Percentiles rank a stretch among this genome's conserved stretches.
phyloP scores from a whole-genome alignment of 2,113 vertebrate species.

The Athene noctua region DNA sequence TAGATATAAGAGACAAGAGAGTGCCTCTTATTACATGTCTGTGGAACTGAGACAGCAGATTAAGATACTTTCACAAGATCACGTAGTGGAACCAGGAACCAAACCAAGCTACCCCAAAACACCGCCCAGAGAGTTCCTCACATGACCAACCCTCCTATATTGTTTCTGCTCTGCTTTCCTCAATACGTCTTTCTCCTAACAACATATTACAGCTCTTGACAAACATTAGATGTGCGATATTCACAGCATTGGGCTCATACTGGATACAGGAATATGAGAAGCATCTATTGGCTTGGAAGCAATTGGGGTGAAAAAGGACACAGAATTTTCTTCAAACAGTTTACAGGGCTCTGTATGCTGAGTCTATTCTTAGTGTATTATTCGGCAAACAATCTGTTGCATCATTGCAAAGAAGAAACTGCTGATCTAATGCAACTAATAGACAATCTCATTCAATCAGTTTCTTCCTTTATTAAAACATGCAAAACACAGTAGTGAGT shows the following conservation, averaged over 20 bases:
- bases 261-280: slow-evolving; percentile 27
- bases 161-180: not conserved
- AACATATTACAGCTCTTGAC: not conserved
- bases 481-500: slow-evolving; percentile 7
- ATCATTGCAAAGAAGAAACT: slow-evolving; percentile 23
- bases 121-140: not conserved
- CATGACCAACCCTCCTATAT: not conserved
- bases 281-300: slow-evolving; percentile 38
- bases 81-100: not conserved
- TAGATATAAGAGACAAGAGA: not conserved
- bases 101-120: not conserved
- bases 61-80: not conserved
- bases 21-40: not conserved
- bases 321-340: not conserved
- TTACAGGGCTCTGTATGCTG: not conserved
- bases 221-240: not conserved
- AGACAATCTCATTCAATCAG: slow-evolving; percentile 16
- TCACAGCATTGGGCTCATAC: not conserved
- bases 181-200: not conserved
- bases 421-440: slow-evolving; percentile 30
- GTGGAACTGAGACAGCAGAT: not conserved
- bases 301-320: not conserved
- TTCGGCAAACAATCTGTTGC: not conserved
- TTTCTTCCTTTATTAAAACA: slow-evolving; percentile 54
- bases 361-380: slow-evolving; percentile 10